Base-by-base conservation (phyloP, 2,797 vertebrate species). In the Novumbra hubbsi region DNA sequence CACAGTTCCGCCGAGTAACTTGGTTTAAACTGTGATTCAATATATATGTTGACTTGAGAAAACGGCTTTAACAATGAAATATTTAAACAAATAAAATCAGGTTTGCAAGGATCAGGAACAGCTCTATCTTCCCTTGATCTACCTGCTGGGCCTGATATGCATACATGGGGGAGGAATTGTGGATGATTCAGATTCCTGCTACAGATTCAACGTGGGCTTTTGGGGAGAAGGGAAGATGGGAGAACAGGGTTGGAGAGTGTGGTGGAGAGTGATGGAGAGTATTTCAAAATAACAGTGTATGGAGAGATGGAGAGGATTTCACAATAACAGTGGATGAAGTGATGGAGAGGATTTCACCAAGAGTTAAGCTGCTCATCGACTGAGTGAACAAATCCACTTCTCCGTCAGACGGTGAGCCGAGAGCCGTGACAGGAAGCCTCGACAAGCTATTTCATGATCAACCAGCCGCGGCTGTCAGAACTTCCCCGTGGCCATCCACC, bases 51-150 rank as follows among this genome's bases (percentile, higher is more conserved):
- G 8, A 48, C 66, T 27, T 38, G 19, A 68, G 5, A 68, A 27
- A 45, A 32, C 8, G 16, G 19, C 27, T 52, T 60, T 28, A 70
- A 45, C 9, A 45, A 57, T 24, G 17, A 52, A 62, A 45, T 17
- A 19, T 50, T n/a, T 83, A 80, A 90, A 80, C 86, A 81, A 81
- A 84, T 76, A 84, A 84, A 84, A 83, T 85, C 76, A 83, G 78
- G 52, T 81, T 83, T 84, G 82, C 81, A 81, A 76, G 24, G 77
- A 73, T 80, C 81, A 82, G 84, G 78, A 74, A 80, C 82, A 84
- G 76, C 75, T 70, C 21, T 21, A 21, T 57, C 60, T 83, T 78
- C 83, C 81, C 80, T 80, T 72, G 48, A 60, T 73, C 78, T 83
- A 88, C 83, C 87, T 84, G 81, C 87, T 76, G 81, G 70, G 79